A percentile compares a stretch with the other conserved stretches of the same genome.
Conservation (phyloP, 1,140 invertebrate genomes). For the Pararge aegeria region DNA sequence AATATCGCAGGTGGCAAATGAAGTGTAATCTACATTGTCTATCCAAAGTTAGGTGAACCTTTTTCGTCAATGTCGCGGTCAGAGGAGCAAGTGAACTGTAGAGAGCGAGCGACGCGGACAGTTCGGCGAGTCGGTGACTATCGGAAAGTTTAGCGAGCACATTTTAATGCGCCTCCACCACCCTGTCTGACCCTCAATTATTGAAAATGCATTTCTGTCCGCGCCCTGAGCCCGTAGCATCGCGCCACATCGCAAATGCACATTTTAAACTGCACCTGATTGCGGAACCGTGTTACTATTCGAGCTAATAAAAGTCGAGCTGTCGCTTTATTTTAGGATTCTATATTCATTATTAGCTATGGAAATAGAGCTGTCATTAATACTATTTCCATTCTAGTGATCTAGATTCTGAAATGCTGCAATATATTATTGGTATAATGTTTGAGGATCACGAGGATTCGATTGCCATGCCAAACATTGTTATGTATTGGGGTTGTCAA, state of each 20-base stretch:
- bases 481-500: no score
- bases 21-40: no score
- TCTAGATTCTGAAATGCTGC: background rate
- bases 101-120: background rate
- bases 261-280: conserved; percentile 78
- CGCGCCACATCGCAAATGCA: conserved; percentile 72
- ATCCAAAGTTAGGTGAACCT: no score
- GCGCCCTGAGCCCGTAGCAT: conserved; percentile 59
- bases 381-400: background rate
- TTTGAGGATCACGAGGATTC: no score
- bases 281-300: conserved; percentile 72
- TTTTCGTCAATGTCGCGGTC: background rate
- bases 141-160: conserved; percentile 61
- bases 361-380: conserved; percentile 8
- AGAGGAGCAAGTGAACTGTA: no score
- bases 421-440: no score
- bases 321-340: conserved; percentile 56
- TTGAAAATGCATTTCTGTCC: conserved; percentile 77
- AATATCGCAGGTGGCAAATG: no score
- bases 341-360: conserved; percentile 40
- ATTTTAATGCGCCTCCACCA: conserved; percentile 69
- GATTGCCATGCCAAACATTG: no score
- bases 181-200: conserved; percentile 77
- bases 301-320: conserved; percentile 63
- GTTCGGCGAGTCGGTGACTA: conserved; percentile 41